Evolutionary conservation across 2,888 invertebrate genomes (phyloP).

Genomic region (Neoascia interrupta): DNA sequence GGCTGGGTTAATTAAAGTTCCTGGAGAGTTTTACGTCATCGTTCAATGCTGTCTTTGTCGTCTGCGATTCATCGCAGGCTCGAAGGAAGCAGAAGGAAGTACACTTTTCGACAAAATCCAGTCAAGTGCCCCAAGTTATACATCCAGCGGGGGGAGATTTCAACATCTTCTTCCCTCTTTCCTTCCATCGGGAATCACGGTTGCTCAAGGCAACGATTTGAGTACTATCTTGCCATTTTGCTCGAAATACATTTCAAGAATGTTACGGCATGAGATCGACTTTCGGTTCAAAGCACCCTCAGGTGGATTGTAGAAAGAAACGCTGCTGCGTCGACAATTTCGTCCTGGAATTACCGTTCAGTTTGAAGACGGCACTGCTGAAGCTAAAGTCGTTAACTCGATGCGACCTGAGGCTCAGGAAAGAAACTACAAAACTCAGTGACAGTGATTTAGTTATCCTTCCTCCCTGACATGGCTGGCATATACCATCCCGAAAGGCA

Average conservation of each 20-base stretch:
- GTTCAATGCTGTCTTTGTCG: constrained; percentile 14
- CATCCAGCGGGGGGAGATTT: too few species aligned
- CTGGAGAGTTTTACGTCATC: constrained; percentile 18
- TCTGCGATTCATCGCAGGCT: too few species aligned
- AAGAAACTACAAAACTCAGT: neutral
- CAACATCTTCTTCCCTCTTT: too few species aligned
- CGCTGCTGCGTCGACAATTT: constrained; percentile 2
- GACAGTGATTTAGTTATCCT: neutral
- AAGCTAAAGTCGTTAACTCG: constrained; percentile 10
- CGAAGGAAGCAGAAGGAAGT: too few species aligned
- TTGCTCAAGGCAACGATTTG: constrained; percentile 15
- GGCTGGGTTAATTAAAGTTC: constrained; percentile 52
- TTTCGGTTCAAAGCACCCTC: constrained; percentile 6
- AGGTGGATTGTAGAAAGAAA: constrained; percentile 13
- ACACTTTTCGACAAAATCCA: too few species aligned
- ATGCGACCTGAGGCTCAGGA: neutral
- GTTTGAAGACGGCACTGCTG: constrained; percentile 4
- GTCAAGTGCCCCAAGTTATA: too few species aligned
- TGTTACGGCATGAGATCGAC: neutral
- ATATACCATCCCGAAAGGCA: neutral
- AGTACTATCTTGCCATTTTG: neutral
- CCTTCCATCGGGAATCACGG: neutral
- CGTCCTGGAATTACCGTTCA: neutral
- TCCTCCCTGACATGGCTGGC: neutral
- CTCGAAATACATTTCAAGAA: neutral